A percentile compares a stretch with the other conserved stretches of the same genome.
Evolutionary conservation across 2,888 invertebrate genomes (phyloP).

Genomic region (Fissipunctia ypsillon): DNA sequence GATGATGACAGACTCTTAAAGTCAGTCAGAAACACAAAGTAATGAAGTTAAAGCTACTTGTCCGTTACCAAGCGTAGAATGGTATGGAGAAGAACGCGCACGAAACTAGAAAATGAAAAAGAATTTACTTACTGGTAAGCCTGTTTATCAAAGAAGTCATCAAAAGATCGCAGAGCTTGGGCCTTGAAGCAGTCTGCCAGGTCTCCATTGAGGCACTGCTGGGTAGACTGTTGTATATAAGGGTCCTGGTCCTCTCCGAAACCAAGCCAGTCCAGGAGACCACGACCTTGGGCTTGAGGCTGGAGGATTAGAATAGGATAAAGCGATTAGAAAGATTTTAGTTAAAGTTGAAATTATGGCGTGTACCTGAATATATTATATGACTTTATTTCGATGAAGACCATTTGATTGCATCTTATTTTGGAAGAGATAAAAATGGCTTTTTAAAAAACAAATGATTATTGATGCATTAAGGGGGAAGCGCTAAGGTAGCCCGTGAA

Average conservation of each 20-base stretch:
- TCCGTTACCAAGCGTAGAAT: neutral
- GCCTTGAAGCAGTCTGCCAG: constrained; percentile 97
- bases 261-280: constrained; percentile 95
- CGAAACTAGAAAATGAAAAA: neutral
- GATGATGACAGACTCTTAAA: no score
- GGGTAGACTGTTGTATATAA: constrained; percentile 93
- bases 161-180: constrained; percentile 93
- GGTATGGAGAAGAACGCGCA: neutral
- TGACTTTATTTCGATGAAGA: neutral
- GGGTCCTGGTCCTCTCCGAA: constrained; percentile 95
- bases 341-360: neutral
- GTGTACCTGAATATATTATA: no score
- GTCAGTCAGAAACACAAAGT: no score
- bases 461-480: no score
- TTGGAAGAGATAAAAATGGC: no score
- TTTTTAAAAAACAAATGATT: no score
- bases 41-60: neutral
- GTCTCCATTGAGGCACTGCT: constrained; percentile 94
- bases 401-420: neutral
- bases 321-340: neutral
- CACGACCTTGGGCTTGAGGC: constrained; percentile 92
- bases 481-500: no score
- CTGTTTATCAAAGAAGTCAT: constrained; percentile 94
- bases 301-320: constrained; percentile 64
- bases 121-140: constrained; percentile 85